phyloP scores from a whole-genome alignment of 1,140 invertebrate genomes.

The Littorina saxatilis region DNA sequence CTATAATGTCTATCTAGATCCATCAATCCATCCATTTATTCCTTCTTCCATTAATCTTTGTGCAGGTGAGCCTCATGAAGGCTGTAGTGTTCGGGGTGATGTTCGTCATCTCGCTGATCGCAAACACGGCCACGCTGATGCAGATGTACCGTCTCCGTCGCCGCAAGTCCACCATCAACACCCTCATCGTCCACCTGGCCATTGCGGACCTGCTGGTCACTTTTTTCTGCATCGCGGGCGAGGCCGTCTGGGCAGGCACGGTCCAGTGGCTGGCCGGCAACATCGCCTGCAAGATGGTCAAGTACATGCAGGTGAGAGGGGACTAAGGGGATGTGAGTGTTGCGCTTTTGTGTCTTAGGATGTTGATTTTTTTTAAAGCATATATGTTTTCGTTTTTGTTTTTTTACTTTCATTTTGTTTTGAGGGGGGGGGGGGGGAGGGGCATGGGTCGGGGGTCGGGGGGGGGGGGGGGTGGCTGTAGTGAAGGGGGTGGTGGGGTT shows the following conservation, averaged over 20 bases:
- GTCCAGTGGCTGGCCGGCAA: constrained; percentile 89
- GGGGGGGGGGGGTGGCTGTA: neutral
- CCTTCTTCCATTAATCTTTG: neutral
- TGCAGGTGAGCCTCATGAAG: constrained; percentile 77
- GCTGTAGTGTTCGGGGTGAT: constrained; percentile 82
- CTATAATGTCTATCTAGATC: no score
- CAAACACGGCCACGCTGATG: constrained; percentile 85
- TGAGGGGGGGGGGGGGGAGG: neutral
- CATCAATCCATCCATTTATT: no score
- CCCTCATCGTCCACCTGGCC: constrained; percentile 83
- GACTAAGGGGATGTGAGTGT: neutral
- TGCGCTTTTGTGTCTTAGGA: neutral
- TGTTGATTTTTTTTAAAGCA: neutral
- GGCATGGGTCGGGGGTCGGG: neutral
- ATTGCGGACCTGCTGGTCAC: constrained; percentile 86
- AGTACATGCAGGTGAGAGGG: constrained; percentile 81
- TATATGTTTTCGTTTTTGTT: neutral
- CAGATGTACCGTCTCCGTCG: constrained; percentile 81
- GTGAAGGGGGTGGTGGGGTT: neutral
- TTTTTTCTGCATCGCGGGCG: constrained; percentile 86
- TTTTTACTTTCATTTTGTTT: neutral
- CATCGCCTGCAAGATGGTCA: constrained; percentile 86
- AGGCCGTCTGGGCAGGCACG: constrained; percentile 86
- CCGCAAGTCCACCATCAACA: constrained; percentile 83
- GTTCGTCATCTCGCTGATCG: constrained; percentile 84